Percentiles rank a stretch among this genome's conserved stretches.
These are phyloP conservation scores for Odontocerum albicorne DNA, from an alignment of 2,888 invertebrate species.

Conservation along the genomic window DNA sequence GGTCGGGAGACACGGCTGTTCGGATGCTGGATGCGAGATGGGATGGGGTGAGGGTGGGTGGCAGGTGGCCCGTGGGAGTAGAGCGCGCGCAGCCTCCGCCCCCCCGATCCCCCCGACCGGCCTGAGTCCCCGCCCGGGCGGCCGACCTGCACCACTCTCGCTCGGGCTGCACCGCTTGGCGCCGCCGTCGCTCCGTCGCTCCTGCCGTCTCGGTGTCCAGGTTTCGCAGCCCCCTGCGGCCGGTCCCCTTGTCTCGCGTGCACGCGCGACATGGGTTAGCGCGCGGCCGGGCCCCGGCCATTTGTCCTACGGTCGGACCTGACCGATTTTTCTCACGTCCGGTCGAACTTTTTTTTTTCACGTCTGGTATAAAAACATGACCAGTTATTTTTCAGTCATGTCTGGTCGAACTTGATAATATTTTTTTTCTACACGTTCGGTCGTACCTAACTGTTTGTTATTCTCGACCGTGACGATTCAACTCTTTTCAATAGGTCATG, in stretches of 20 bases:
- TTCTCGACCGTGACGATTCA: no score
- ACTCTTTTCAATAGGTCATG: no score
- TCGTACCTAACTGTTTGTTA: no score
- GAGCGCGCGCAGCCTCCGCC: slow-evolving; percentile 12
- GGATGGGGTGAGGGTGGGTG: neutral
- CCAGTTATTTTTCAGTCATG: no score
- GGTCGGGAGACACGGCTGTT: no score
- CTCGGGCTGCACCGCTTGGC: slow-evolving; percentile 22
- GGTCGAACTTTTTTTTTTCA: no score
- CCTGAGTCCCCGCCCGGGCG: slow-evolving; percentile 42
- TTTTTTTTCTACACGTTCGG: no score
- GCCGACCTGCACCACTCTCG: slow-evolving; percentile 33
- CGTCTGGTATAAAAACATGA: no score
- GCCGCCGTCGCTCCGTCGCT: slow-evolving; percentile 4
- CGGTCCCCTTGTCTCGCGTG: neutral
- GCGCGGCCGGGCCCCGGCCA: neutral
- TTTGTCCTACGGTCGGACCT: no score
- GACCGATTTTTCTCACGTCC: no score
- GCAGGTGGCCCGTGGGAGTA: neutral
- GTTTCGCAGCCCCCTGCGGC: slow-evolving; percentile 3
- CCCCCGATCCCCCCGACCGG: neutral
- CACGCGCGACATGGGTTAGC: neutral
- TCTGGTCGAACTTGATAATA: no score
- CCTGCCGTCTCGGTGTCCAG: slow-evolving; percentile 1
- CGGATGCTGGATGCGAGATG: no score